Base-by-base conservation (phyloP, 2,797 vertebrate species). In the Oreonectes daqikongensis region DNA sequence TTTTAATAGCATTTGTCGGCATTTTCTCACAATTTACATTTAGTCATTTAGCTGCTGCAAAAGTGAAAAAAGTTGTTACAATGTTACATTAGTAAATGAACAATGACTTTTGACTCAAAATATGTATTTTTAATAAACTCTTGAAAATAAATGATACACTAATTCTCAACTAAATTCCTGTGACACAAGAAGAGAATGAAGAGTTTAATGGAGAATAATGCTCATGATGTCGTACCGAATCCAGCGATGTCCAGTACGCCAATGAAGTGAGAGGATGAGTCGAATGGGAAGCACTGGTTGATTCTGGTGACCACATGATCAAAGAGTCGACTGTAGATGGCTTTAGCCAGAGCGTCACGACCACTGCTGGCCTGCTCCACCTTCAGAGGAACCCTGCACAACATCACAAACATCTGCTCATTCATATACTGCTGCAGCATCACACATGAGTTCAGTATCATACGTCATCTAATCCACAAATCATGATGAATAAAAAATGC, bases 171-270 rank as follows among this genome's bases (percentile, higher is more conserved):
- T 42, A 14, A 4, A 42, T 4, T 4, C 44, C 15, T 67, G 48
- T 44, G n/a, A 12, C 4, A 72, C 11, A 38, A 32, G 73, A 24
- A 28, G 20, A 48, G 24, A 26, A 32, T 44, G 57, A 24, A 68
- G 59, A 35, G 35, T 35, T 32, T 32, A 6, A 32, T 35, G 35
- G 35, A 8, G 7, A 35, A 9, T 8, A 8, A 8, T 52, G 35
- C 63, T 48, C n/a, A 35, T 44, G 71, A 6, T 38, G 30, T 60
- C 69, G 87, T 80, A 98, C 97, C 96, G 68, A 98, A 99, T 15
- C 97, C 97, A 61, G 97, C 97, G 80, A 99, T 99, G 89, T 99
- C 97, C 86, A 99, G 90, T 42, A 99, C 97, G 2, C 97, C 97
- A 76, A 99, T 99, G 89, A 99, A 99, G 91, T 90, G 97, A 64